A percentile compares a stretch with the other conserved stretches of the same genome.
Conservation (phyloP, 2,797 vertebrate species). For the Loriculus beryllinus region DNA sequence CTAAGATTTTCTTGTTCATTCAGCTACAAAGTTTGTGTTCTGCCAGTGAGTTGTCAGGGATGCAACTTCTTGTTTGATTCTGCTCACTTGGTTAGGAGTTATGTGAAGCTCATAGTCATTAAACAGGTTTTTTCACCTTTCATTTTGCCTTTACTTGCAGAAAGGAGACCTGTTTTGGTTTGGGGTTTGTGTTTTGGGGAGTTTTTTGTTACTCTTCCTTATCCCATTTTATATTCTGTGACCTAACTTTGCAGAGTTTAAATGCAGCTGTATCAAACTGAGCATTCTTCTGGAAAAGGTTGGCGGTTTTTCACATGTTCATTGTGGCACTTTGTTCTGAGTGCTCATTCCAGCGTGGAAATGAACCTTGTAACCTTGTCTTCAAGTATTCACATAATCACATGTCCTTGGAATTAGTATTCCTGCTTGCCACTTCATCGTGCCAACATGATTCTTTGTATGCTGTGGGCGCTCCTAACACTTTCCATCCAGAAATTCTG, state of each 20-base stretch:
- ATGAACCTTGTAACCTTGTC: background rate
- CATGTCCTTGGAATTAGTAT: background rate
- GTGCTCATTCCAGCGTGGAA: background rate
- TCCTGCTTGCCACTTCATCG: background rate
- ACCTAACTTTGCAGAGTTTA: background rate
- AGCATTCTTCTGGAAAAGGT: background rate
- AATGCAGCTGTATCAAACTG: background rate
- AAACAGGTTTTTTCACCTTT: background rate
- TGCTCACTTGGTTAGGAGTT: background rate
- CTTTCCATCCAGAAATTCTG: background rate
- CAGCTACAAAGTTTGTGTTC: background rate
- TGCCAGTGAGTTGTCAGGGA: background rate
- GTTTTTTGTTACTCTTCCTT: background rate
- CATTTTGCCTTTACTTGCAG: background rate
- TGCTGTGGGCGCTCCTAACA: background rate
- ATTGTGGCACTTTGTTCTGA: background rate
- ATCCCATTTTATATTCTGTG: background rate
- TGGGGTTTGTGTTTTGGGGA: background rate
- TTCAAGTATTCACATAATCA: background rate
- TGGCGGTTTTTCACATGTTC: background rate
- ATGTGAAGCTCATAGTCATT: background rate
- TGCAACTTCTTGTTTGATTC: background rate
- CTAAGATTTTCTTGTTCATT: background rate
- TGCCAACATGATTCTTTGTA: accelerated
- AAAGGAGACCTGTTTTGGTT: background rate